Evolutionary conservation across 1,140 invertebrate species (phyloP), one percentile per base, ranked within the genome.

Genomic region (Meloidogyne hapla): DNA sequence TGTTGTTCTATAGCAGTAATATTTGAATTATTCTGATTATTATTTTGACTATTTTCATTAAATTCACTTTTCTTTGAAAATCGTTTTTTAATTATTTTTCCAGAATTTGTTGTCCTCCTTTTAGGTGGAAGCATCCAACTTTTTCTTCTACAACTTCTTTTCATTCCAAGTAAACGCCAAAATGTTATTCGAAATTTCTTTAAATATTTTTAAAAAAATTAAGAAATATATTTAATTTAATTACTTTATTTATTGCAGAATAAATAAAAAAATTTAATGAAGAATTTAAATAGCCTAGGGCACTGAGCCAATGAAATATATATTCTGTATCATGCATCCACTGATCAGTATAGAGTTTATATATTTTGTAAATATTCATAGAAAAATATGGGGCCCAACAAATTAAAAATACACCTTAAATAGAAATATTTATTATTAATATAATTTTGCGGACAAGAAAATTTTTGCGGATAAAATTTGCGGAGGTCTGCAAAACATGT

Each of bases 381-480:
- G 83, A 85, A 67, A 86, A 86, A 70, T 85, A 86, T 18, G 85
- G 85, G n/a, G 87, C 74, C 84, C 85, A 87, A 72, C 85, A 87
- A 66, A 82, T 74, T 21, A 86, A 76, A 56, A 86, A 86, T 25
- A 87, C 86, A 13, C 84, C 85, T 85, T 38, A 84, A 85, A 77
- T 5, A 15, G 18, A 18, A 9, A 38, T 10, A 42, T 45, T 21
- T 0, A 13, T 23, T 8, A 8, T 40, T 38, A 15, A 28, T 23
- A 80, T 48, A 75, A 75, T 69, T 77, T 21, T 10, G 33, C 33
- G 9, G 9, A 6, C 9, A 33, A 33, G 4, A 33, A 33, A 33
- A 33, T 6, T 33, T 33, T 33, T 33, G 33, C 33, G 33, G 33
- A 33, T 33, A 33, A 33, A 33, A 33, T 33, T 33, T 33, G 33